Percentiles rank a stretch among this genome's conserved stretches.
These are phyloP conservation scores for Alethe castanea DNA, from an alignment of 2,113 vertebrate genomes.

Conservation along the genomic window DNA sequence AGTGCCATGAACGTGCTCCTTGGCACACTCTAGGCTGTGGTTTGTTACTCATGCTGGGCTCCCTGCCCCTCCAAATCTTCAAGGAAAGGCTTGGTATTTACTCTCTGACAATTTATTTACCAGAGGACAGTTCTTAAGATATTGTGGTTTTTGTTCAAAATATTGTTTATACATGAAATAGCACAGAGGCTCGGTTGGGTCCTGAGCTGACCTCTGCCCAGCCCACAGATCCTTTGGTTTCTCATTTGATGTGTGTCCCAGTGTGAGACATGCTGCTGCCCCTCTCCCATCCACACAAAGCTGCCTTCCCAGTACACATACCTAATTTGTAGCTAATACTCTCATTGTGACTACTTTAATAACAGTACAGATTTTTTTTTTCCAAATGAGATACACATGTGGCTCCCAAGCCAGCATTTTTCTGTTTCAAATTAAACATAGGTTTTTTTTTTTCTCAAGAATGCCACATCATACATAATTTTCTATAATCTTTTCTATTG, in stretches of 20 bases:
- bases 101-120: neutral
- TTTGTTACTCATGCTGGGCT: neutral
- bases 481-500: slow-evolving; percentile 22
- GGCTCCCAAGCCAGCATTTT: neutral
- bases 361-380: slow-evolving; percentile 34
- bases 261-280: neutral
- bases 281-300: neutral
- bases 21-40: neutral
- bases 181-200: neutral
- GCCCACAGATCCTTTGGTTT: neutral
- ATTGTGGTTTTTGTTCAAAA: neutral
- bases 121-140: neutral
- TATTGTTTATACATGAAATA: neutral
- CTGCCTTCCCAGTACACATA: slow-evolving; percentile 8
- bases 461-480: slow-evolving; percentile 31
- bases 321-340: slow-evolving; percentile 63
- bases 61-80: neutral
- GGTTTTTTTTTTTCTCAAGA: neutral
- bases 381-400: slow-evolving; percentile 53
- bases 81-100: neutral
- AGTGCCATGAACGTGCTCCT: neutral
- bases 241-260: neutral
- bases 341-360: slow-evolving; percentile 58
- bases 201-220: slow-evolving; percentile 24
- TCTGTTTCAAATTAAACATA: slow-evolving; percentile 29